Evolutionary conservation across 2,888 invertebrate species (phyloP), one percentile per base, ranked within the genome.

Genomic region (Timema podura): DNA sequence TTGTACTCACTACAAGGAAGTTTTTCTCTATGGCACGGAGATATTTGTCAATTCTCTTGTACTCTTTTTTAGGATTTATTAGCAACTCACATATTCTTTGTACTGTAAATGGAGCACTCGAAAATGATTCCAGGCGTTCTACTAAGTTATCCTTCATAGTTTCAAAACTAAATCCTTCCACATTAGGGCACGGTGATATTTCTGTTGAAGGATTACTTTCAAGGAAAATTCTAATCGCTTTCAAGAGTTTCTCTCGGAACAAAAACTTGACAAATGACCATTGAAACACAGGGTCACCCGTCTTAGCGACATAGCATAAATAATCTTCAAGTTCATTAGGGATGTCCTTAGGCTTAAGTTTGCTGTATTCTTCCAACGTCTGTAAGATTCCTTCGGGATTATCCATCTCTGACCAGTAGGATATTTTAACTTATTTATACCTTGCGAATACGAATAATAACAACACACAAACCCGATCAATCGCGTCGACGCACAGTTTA

Each of bases 21-120:
- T 94, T 95, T 82, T 98, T 98, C 81, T 98, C 98, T 72, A 99
- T 86, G 0, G 98, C 98, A 71, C 98, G 86, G 91, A 99, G 93
- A 80, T 93, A 98, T 81, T 98, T 98, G 80, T 98, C 98, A 73
- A 96, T 92, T 73, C 96, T 87, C 79, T 93, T 94, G 81, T 99
- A 99, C 79, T 98, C 96, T 80, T 94, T 95, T 44, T 91, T 87
- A 2, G 98, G 98, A 75, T 90, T 89, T 5, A 93, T 93, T 3
- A 99, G 83, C 47, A 99, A 85, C 81, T 99, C 98, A 82, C 97
- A 96, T 73, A 99, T 88, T 75, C 98, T 87, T 81, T 98, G 98
- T 74, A 98, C 91, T 16, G 98, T 98, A 79, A 98, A 98, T 0
- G 98, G 98, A 8, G 97, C 96, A 67, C 95, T 92, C 57, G 88